A percentile compares a stretch with the other conserved stretches of the same genome.
Conservation (phyloP, 2,888 invertebrate species). For the Agriopis leucophaearia region DNA sequence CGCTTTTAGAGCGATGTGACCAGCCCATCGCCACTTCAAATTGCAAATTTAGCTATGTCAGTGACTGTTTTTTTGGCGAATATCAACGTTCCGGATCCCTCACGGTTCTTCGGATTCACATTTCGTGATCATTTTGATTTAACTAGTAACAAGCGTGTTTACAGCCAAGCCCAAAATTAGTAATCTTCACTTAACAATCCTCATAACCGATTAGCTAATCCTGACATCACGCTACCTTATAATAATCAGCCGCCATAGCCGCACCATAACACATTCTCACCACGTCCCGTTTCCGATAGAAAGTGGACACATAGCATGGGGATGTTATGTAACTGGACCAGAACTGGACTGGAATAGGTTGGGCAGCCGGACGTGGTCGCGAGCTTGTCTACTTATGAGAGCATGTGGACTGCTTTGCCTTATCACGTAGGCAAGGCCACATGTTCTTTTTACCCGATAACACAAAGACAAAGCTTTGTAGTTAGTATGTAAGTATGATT, state of each 20-base stretch:
- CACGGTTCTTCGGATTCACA: no score
- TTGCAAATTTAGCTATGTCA: no score
- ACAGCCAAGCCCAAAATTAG: background rate
- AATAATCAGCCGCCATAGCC: conserved; percentile 14
- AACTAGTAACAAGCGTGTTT: no score
- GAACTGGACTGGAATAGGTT: conserved; percentile 31
- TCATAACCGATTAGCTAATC: conserved; percentile 35
- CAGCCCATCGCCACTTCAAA: no score
- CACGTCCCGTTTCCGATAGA: conserved; percentile 60
- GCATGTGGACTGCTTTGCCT: background rate
- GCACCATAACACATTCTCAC: conserved; percentile 39
- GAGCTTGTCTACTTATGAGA: conserved; percentile 21
- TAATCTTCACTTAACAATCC: conserved; percentile 1
- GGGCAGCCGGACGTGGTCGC: conserved; percentile 14
- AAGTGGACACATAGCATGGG: conserved; percentile 49
- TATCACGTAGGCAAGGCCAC: no score
- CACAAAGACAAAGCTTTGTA: no score
- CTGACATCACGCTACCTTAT: conserved; percentile 37
- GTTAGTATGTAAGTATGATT: no score
- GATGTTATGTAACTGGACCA: conserved; percentile 40
- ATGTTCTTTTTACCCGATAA: no score
- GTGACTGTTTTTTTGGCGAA: no score
- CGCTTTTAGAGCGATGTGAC: no score
- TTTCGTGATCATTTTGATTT: no score
- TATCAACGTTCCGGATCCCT: no score